Percentiles rank a stretch among this genome's conserved stretches.
Conservation (phyloP, 2,888 invertebrate genomes). For the Chaetoderma sp. region DNA sequence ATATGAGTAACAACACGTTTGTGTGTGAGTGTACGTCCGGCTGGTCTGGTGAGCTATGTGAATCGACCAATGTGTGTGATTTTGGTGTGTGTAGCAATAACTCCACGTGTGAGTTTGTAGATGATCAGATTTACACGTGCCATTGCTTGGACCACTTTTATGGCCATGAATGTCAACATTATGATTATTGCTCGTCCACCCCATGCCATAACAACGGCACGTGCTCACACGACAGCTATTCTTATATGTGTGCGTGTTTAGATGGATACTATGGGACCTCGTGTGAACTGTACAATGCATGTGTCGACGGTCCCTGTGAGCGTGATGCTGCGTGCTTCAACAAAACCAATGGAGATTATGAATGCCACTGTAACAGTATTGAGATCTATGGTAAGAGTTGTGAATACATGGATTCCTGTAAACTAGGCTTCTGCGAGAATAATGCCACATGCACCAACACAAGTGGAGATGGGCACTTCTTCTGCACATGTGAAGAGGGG, state of each 20-base stretch:
- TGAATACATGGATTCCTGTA: conserved; percentile 3
- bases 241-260: conserved; percentile 34
- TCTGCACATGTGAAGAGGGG: conserved; percentile 29
- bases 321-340: neutral
- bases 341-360: neutral
- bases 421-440: conserved; percentile 5
- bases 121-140: conserved; percentile 47
- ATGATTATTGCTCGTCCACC: conserved; percentile 39
- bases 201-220: conserved; percentile 34
- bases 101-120: conserved; percentile 44
- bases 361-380: conserved; percentile 40
- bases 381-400: conserved; percentile 24
- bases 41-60: conserved; percentile 34
- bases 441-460: conserved; percentile 14
- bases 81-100: conserved; percentile 45
- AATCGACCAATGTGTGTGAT: conserved; percentile 33
- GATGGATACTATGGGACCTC: conserved; percentile 40
- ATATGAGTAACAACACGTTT: conserved; percentile 40
- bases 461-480: neutral
- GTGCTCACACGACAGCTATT: conserved; percentile 8
- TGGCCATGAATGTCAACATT: conserved; percentile 50
- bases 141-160: conserved; percentile 50
- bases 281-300: conserved; percentile 44
- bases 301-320: conserved; percentile 25
- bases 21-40: conserved; percentile 32